These are phyloP conservation scores for Melitaea cinxia DNA, from an alignment of 1,140 invertebrate species.

Conservation along the genomic window DNA sequence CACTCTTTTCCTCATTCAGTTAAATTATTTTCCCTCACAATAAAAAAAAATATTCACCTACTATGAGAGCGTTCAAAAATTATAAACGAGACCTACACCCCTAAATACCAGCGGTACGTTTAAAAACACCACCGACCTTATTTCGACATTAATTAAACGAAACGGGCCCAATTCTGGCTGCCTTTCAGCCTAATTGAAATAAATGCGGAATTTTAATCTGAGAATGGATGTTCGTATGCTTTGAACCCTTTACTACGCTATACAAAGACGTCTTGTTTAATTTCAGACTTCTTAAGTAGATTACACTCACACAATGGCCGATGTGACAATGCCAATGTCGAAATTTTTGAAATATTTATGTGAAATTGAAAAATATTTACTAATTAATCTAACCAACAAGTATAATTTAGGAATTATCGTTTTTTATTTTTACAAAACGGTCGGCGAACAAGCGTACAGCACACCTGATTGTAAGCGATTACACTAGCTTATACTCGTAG, in stretches of 20 bases:
- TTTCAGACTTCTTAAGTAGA: constrained; percentile 1
- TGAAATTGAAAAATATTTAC: neutral
- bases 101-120: neutral
- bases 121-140: constrained; percentile 18
- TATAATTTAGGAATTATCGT: too few species aligned
- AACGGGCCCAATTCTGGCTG: constrained; percentile 15
- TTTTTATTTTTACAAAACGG: too few species aligned
- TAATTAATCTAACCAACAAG: neutral
- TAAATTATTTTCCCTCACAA: neutral
- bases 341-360: neutral
- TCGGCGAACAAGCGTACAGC: too few species aligned
- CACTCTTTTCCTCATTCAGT: neutral
- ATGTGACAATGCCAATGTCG: neutral
- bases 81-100: constrained; percentile 21
- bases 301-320: constrained; percentile 2
- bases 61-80: neutral
- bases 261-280: constrained; percentile 1
- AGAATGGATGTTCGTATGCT: constrained; percentile 12
- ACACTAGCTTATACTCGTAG: too few species aligned
- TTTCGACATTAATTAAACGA: constrained; percentile 20
- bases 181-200: constrained; percentile 19
- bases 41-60: constrained; percentile 22
- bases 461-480: too few species aligned
- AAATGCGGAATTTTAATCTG: constrained; percentile 12
- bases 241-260: constrained; percentile 13